Evolutionary conservation across 64 coral and sea anemone species (phyloP).

Genomic region (Porites lutea): DNA sequence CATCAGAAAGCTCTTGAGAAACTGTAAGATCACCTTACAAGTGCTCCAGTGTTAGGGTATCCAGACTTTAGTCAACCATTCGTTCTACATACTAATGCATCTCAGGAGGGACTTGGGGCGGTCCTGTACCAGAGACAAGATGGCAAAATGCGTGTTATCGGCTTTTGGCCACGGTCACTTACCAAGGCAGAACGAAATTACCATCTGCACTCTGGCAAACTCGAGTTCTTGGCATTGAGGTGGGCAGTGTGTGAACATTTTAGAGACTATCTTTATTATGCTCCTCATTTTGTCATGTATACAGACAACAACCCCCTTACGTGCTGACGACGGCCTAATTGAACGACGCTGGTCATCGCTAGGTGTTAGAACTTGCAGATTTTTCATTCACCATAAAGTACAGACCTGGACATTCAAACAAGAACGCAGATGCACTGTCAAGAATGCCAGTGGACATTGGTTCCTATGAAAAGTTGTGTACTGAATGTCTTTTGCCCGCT

Average conservation of each 20-base stretch:
- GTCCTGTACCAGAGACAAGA: too few species aligned
- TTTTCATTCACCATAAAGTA: background rate
- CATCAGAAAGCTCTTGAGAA: background rate
- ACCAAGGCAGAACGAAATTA: background rate
- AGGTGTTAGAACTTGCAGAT: background rate
- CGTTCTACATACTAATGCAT: background rate
- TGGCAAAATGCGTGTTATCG: background rate
- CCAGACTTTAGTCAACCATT: background rate
- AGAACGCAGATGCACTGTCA: background rate
- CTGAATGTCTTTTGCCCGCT: background rate
- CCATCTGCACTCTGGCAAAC: background rate
- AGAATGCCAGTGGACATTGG: background rate
- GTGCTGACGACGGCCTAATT: background rate
- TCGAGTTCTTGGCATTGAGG: background rate
- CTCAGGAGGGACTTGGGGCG: background rate
- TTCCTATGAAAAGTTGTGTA: background rate
- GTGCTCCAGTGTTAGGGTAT: background rate
- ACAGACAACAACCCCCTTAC: background rate
- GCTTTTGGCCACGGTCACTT: background rate
- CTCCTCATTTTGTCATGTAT: background rate
- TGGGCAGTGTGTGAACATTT: background rate
- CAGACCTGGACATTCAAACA: slow-evolving; percentile 6
- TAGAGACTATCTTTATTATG: slow-evolving; percentile 5
- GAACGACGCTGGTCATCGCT: background rate
- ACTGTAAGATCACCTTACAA: background rate